Evolutionary conservation across 2,113 vertebrate species (phyloP).

Genomic region (Bufo bufo): DNA sequence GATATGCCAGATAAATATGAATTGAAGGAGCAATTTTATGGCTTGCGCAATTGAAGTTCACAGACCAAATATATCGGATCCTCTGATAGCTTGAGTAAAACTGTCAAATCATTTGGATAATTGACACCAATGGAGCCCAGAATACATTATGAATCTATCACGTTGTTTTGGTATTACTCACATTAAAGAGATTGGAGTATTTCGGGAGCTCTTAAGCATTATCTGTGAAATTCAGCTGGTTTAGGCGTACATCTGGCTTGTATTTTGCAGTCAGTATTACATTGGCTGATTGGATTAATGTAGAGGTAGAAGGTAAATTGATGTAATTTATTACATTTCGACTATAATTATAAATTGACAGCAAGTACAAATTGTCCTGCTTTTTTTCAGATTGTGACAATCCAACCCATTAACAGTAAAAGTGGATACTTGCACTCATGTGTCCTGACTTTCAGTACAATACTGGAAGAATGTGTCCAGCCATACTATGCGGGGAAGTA

Average conservation of each 20-base stretch:
- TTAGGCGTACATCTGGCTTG: conserved; percentile 22
- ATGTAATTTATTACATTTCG: conserved; percentile 39
- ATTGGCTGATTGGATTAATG: conserved; percentile 41
- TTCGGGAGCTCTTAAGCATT: conserved; percentile 11
- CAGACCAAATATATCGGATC: not conserved
- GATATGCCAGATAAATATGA: not conserved
- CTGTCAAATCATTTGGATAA: not conserved
- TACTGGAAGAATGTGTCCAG: not conserved
- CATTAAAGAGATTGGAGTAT: conserved; percentile 15
- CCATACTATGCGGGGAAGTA: too few species aligned
- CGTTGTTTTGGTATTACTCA: conserved; percentile 11
- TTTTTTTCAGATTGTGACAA: conserved; percentile 23
- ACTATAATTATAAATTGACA: conserved; percentile 32
- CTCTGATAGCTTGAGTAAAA: not conserved
- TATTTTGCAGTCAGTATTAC: conserved; percentile 17
- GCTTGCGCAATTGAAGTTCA: not conserved
- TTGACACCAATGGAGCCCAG: not conserved
- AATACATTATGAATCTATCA: not conserved
- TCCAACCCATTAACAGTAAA: conserved; percentile 21
- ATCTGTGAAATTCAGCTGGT: conserved; percentile 26
- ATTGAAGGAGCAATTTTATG: not conserved
- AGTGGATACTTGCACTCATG: not conserved
- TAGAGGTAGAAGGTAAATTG: conserved; percentile 37
- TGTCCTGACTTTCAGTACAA: not conserved
- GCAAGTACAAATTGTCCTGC: conserved; percentile 25